Percentiles rank a stretch among this genome's conserved stretches.
Evolutionary conservation across 2,888 invertebrate species (phyloP).

Genomic region (Orchesella flavescens): DNA sequence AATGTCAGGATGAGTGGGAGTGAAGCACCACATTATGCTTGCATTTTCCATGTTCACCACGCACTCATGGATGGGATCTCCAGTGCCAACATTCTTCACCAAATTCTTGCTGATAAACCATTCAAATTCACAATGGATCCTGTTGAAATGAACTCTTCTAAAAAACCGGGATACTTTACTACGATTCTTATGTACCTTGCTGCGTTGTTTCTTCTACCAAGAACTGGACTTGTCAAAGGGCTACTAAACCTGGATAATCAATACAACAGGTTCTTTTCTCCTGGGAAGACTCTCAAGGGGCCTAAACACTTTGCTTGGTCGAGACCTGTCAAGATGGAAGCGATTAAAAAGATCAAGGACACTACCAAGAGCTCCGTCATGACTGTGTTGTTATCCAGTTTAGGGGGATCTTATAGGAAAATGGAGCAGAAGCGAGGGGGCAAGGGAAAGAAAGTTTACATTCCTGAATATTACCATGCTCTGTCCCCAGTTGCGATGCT

Average conservation of each 20-base stretch:
- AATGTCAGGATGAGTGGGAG: slow-evolving; percentile 26
- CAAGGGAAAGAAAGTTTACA: slow-evolving; percentile 11
- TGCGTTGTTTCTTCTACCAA: slow-evolving; percentile 64
- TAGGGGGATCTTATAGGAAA: slow-evolving; percentile 66
- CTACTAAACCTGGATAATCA: slow-evolving; percentile 51
- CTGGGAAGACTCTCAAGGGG: slow-evolving; percentile 63
- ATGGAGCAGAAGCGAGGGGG: slow-evolving; percentile 42
- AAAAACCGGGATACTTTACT: slow-evolving; percentile 19
- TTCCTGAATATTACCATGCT: slow-evolving; percentile 60
- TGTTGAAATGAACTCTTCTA: slow-evolving; percentile 2
- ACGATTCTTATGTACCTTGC: slow-evolving; percentile 48
- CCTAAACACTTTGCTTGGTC: slow-evolving; percentile 69
- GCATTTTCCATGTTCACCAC: slow-evolving; percentile 67
- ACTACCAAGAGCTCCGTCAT: slow-evolving; percentile 63
- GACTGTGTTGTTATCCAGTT: slow-evolving; percentile 63
- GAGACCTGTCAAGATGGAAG: slow-evolving; percentile 64
- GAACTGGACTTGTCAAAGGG: slow-evolving; percentile 49
- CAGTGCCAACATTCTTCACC: slow-evolving; percentile 67
- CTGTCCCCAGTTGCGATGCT: slow-evolving; percentile 68
- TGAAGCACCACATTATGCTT: slow-evolving; percentile 57
- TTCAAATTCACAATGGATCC: slow-evolving; percentile 71
- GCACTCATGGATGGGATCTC: slow-evolving; percentile 63
- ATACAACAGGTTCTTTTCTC: slow-evolving; percentile 60
- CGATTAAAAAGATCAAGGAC: slow-evolving; percentile 67
- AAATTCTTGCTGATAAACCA: slow-evolving; percentile 67